Evolutionary conservation across 1,140 invertebrate species (phyloP).

Genomic region (Epicauta chinensis): DNA sequence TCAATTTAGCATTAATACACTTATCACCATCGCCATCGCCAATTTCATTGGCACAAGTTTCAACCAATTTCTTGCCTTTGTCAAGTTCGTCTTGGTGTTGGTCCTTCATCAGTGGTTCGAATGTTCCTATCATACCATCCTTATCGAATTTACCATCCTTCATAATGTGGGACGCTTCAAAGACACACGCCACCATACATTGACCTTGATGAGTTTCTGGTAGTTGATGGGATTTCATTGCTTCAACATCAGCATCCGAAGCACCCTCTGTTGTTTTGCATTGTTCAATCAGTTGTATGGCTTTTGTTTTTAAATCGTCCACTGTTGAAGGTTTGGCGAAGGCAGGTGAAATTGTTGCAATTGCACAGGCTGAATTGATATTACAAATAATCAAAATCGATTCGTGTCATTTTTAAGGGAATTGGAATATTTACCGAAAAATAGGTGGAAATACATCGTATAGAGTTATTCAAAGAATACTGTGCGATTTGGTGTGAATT

Average conservation of each 20-base stretch:
- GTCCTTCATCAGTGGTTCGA: slow-evolving; percentile 21
- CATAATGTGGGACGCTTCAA: slow-evolving; percentile 27
- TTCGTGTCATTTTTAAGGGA: too few relatives aligned
- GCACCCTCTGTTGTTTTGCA: slow-evolving; percentile 19
- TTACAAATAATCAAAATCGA: too few relatives aligned
- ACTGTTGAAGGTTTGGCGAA: too few relatives aligned
- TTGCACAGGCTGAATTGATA: too few relatives aligned
- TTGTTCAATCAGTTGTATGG: too few relatives aligned
- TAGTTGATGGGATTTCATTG: slow-evolving; percentile 20
- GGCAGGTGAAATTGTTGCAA: too few relatives aligned
- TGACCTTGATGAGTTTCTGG: slow-evolving; percentile 28
- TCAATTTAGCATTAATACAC: slow-evolving; percentile 23
- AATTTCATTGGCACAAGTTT: slow-evolving; percentile 30
- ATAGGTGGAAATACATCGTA: too few relatives aligned
- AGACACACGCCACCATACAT: slow-evolving; percentile 33
- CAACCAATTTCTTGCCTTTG: slow-evolving; percentile 23
- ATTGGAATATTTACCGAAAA: too few relatives aligned
- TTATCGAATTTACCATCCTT: slow-evolving; percentile 30
- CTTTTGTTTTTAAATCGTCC: too few relatives aligned
- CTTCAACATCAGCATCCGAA: slow-evolving; percentile 24
- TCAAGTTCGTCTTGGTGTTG: slow-evolving; percentile 15
- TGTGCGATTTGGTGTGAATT: too few relatives aligned
- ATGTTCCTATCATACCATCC: slow-evolving; percentile 21
- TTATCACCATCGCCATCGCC: slow-evolving; percentile 9
- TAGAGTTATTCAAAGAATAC: too few relatives aligned